phyloP scores from a whole-genome alignment of 2,113 vertebrate species.

The Amblyopsis rosae region DNA sequence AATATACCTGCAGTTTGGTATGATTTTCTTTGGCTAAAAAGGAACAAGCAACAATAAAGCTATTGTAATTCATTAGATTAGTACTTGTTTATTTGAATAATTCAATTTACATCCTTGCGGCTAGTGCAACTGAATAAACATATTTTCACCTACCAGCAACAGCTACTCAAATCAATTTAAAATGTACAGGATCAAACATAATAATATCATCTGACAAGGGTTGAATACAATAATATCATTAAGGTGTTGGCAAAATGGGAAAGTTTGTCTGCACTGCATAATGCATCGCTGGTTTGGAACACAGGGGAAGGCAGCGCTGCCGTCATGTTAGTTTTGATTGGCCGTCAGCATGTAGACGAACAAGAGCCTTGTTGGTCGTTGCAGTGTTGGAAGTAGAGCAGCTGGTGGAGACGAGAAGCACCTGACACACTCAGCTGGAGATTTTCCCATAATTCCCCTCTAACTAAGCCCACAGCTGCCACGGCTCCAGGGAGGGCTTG shows the following conservation, averaged over 20 bases:
- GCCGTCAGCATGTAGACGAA: conserved; percentile 23
- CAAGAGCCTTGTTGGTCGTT: conserved; percentile 31
- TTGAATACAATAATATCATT: neutral
- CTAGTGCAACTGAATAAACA: neutral
- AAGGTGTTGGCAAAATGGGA: no score
- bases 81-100: neutral
- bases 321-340: conserved; percentile 21
- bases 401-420: conserved; percentile 44
- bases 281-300: neutral
- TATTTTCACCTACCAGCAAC: neutral
- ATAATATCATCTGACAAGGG: neutral
- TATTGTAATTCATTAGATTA: neutral
- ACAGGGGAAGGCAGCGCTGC: conserved; percentile 4
- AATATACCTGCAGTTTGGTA: neutral
- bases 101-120: neutral
- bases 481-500: neutral
- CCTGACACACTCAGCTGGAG: conserved; percentile 59
- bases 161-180: neutral
- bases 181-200: neutral
- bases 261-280: neutral
- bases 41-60: neutral
- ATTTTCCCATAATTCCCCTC: conserved; percentile 15
- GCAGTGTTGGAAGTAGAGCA: conserved; percentile 40
- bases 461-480: conserved; percentile 33
- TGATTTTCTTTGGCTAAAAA: neutral